Conservation (phyloP, 2,797 vertebrate species). For the Anguilla megastoma region DNA sequence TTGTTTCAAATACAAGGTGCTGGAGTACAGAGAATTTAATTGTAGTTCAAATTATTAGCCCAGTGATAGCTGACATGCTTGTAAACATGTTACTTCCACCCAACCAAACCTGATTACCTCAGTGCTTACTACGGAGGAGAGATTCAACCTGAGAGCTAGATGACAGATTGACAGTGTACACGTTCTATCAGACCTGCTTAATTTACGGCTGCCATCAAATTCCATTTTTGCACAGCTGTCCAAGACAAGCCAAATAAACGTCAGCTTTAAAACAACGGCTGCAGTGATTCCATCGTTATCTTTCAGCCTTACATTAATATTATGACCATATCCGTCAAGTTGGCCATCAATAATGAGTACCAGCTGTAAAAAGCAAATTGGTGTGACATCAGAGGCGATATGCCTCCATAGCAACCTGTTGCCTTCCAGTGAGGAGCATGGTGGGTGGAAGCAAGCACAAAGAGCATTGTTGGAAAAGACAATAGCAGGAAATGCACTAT, state of each 20-base stretch:
- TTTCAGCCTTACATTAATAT: constrained; percentile 83
- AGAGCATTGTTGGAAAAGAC: constrained; percentile 29
- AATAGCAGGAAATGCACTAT: constrained; percentile 15
- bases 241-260: constrained; percentile 74
- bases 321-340: constrained; percentile 80
- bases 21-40: too few species aligned
- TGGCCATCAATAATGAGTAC: constrained; percentile 76
- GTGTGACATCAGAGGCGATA: constrained; percentile 59
- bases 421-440: constrained; percentile 29
- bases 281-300: constrained; percentile 75
- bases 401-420: constrained; percentile 50
- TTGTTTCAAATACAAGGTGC: too few species aligned
- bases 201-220: constrained; percentile 69
- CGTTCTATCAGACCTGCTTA: constrained; percentile 73
- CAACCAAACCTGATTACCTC: constrained; percentile 11
- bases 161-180: constrained; percentile 70
- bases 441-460: constrained; percentile 36
- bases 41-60: constrained; percentile 51
- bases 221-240: constrained; percentile 82
- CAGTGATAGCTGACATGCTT: background rate
- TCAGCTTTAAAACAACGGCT: constrained; percentile 75
- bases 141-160: constrained; percentile 65
- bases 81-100: background rate
- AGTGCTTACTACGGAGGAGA: constrained; percentile 54
- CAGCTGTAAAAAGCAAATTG: constrained; percentile 78